Percentiles rank a stretch among this genome's conserved stretches.
Evolutionary conservation across 2,888 invertebrate genomes (phyloP).

Genomic region (Meghimatium bilineatum): DNA sequence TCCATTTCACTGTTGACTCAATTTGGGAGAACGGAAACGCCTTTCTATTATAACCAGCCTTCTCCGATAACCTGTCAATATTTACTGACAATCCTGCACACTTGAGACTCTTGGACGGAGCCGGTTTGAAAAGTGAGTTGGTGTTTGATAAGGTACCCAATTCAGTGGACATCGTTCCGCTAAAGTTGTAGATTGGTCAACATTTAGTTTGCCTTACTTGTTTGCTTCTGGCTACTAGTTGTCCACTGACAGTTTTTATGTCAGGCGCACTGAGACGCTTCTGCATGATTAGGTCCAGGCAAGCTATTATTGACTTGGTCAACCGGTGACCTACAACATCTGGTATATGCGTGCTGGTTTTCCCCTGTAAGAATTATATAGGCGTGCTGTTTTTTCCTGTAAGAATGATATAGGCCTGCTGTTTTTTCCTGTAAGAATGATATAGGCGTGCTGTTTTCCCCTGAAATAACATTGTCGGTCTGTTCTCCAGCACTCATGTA

Average conservation of each 20-base stretch:
- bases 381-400: no score
- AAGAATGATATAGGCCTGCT: no score
- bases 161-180: background rate
- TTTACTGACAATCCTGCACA: background rate
- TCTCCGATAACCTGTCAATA: background rate
- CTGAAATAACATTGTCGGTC: no score
- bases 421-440: no score
- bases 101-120: background rate
- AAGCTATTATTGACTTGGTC: no score
- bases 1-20: background rate
- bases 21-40: background rate
- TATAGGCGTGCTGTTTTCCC: no score
- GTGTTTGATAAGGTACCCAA: background rate
- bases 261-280: background rate
- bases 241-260: background rate
- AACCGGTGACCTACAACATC: no score
- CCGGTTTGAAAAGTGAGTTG: background rate
- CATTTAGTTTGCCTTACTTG: background rate
- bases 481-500: no score
- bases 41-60: background rate
- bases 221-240: background rate
- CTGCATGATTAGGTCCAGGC: background rate
- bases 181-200: background rate
- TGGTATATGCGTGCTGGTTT: no score
- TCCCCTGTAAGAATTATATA: no score